Base-by-base conservation (phyloP, 1,140 invertebrate species). In the Drosophila busckii region DNA sequence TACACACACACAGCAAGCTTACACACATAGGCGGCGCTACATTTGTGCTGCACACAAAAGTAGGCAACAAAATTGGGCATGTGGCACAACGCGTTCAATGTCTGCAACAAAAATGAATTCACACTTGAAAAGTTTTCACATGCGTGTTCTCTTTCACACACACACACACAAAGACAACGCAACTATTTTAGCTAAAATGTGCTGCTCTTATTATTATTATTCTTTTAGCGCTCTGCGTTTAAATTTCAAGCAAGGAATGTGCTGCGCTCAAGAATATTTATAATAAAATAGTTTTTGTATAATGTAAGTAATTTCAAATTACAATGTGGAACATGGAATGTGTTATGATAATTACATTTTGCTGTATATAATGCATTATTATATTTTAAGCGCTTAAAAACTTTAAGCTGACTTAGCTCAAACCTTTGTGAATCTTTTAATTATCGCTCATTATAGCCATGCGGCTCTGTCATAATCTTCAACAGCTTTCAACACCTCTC, bases 121-220 rank as follows among this genome's bases (percentile, higher is more conserved):
- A 82, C 75, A 80, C 75, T 82, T 82, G 75, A 75, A 80, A 82
- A 80, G 59, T 75, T 80, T 71, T 56, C 65, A 64, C 76, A 80
- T 75, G 75, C 75, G 75, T 80, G n/a, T n/a, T n/a, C n/a, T n/a
- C n/a, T 82, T 80, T 82, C 56, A 80, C n/a, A n/a, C n/a, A 82
- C 54, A 69, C 71, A 42, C 52, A 54, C 75, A 61, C 66, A 82
- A 69, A 55, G 35, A 8, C 6, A 22, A 49, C 53, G 37, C 70
- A 80, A 83, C 75, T 82, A 82, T 80, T 68, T 49, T 42, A 61
- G 32, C 41, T 35, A 28, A 32, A 50, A 46, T 17, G 31, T 19
- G 16, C 20, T 19, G 34, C 23, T 12, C 12, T 37, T 49, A 22
- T 12, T 26, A 34, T 9, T 13, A 31, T 40, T 25, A 50, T 38